phyloP scores from a whole-genome alignment of 2,113 vertebrate species.

The Coptodon bakossiorum region DNA sequence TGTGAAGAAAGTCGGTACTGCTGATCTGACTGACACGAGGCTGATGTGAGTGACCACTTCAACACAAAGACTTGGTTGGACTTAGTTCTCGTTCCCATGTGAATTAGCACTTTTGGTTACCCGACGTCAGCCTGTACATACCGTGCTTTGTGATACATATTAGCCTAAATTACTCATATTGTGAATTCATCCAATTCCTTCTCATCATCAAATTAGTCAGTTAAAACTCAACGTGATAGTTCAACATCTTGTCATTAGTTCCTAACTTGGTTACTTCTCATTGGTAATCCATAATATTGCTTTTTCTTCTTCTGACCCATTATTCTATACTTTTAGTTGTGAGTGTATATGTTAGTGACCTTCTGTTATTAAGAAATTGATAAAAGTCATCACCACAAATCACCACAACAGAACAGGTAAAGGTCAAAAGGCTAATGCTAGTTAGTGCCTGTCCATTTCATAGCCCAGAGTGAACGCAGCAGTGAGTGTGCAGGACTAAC shows the following conservation, averaged over 20 bases:
- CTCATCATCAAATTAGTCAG: background rate
- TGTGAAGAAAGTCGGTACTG: background rate
- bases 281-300: background rate
- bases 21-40: background rate
- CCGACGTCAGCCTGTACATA: background rate
- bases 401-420: background rate
- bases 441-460: background rate
- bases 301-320: background rate
- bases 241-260: background rate
- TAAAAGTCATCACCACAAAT: background rate
- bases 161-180: background rate
- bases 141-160: background rate
- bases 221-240: background rate
- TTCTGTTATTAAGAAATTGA: background rate
- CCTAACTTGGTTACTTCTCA: background rate
- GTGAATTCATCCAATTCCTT: background rate
- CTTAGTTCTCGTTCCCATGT: background rate
- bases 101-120: background rate
- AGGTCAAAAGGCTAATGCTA: background rate
- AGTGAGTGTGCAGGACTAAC: background rate
- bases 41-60: background rate
- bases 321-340: background rate
- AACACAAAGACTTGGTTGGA: background rate
- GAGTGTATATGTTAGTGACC: background rate
- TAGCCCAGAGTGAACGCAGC: background rate